Evolutionary conservation across 1,140 invertebrate species (phyloP).

Genomic region (Dendrolimus kikuchii): DNA sequence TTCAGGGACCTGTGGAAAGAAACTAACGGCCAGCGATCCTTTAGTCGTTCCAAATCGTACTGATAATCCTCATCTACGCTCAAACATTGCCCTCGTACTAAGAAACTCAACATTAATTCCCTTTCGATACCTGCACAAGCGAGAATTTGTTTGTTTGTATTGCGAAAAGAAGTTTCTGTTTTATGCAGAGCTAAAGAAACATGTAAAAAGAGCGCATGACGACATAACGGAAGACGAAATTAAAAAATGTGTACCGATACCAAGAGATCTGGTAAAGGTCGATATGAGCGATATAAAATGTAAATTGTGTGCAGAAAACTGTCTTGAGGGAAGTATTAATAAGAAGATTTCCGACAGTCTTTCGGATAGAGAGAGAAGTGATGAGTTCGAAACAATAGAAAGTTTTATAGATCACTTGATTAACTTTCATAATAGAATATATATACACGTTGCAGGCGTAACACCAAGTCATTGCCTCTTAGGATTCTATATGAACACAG

Average conservation of each 20-base stretch:
- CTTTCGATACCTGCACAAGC: constrained; percentile 11
- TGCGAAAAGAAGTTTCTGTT: constrained; percentile 9
- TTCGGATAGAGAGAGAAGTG: too few species aligned
- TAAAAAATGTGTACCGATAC: constrained; percentile 4
- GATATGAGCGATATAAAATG: constrained; percentile 13
- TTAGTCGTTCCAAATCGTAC: not conserved
- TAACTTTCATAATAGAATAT: constrained; percentile 2
- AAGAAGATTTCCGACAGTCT: too few species aligned
- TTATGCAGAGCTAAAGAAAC: constrained; percentile 11
- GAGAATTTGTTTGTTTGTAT: constrained; percentile 11
- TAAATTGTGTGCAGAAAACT: constrained; percentile 3
- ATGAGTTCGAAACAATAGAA: constrained; percentile 6
- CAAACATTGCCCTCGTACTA: constrained; percentile 13
- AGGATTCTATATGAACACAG: constrained; percentile 10
- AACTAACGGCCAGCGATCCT: not conserved
- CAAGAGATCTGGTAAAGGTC: constrained; percentile 13
- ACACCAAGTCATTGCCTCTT: constrained; percentile 9
- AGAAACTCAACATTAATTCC: constrained; percentile 11
- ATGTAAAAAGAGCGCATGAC: constrained; percentile 4
- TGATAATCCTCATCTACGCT: constrained; percentile 5
- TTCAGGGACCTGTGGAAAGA: not conserved
- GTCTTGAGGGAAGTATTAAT: too few species aligned
- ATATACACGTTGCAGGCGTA: not conserved
- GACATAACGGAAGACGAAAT: constrained; percentile 8
- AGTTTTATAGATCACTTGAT: not conserved